Percentiles rank a stretch among this genome's conserved stretches.
These are phyloP conservation scores for Iselma pallidipennis DNA, from an alignment of 2,888 invertebrate genomes.

Conservation along the genomic window DNA sequence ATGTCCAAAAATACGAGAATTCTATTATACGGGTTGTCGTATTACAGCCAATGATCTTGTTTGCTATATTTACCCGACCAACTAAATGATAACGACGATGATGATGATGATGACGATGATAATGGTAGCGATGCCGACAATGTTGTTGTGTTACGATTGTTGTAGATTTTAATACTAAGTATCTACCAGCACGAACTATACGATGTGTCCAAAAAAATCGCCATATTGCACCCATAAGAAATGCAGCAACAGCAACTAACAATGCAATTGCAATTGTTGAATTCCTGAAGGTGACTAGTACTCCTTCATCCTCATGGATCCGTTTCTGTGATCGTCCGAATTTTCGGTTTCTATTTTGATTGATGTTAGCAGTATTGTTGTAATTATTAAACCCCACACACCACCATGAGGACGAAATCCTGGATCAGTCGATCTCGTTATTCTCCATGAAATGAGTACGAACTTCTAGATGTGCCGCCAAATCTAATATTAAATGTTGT, in stretches of 20 bases:
- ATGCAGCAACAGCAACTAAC: conserved; percentile 37
- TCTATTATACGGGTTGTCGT: conserved; percentile 30
- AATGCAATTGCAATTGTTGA: conserved; percentile 23
- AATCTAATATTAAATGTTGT: conserved; percentile 77
- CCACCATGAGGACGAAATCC: conserved; percentile 59
- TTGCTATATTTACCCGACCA: conserved; percentile 19
- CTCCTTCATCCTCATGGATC: conserved; percentile 44
- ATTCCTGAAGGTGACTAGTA: conserved; percentile 19
- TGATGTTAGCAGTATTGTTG: not conserved
- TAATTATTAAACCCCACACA: conserved; percentile 47
- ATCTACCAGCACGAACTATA: conserved; percentile 24
- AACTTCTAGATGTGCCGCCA: conserved; percentile 83
- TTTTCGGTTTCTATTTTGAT: conserved; percentile 29
- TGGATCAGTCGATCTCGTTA: conserved; percentile 67
- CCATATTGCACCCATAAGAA: conserved; percentile 34
- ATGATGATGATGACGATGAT: too few species aligned
- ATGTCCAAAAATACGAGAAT: conserved; percentile 50
- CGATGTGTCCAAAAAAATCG: conserved; percentile 41
- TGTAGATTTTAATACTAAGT: conserved; percentile 35
- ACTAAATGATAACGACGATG: conserved; percentile 19
- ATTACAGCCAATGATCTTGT: not conserved
- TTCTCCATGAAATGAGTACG: conserved; percentile 70
- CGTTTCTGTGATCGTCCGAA: conserved; percentile 34
- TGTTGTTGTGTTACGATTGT: too few species aligned
- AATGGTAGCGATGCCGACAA: too few species aligned